Evolutionary conservation across 2,113 vertebrate species (phyloP).

Genomic region (Pleuronectes platessa): DNA sequence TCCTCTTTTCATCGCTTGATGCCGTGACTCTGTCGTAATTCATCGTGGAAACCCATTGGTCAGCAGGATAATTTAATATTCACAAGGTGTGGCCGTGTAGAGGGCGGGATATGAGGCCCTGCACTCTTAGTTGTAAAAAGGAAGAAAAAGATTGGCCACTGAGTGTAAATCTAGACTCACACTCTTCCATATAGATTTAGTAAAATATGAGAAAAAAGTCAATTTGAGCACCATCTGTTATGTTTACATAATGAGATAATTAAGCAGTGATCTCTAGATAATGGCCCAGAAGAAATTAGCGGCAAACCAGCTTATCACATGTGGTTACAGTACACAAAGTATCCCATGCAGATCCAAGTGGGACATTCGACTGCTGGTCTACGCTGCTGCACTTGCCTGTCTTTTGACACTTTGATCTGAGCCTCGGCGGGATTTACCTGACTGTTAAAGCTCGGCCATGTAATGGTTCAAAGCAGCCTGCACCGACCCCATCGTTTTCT

Average conservation of each 20-base stretch:
- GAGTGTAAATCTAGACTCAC: no score
- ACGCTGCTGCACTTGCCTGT: neutral
- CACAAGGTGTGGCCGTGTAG: no score
- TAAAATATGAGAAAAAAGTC: neutral
- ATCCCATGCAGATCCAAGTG: neutral
- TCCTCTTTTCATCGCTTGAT: no score
- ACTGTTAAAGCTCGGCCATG: conserved; percentile 12
- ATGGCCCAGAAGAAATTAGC: neutral
- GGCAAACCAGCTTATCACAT: neutral
- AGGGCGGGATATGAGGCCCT: no score
- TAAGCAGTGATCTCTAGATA: neutral
- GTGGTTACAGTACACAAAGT: neutral
- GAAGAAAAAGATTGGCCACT: no score
- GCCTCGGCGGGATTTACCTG: conserved; percentile 33
- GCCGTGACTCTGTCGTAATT: no score
- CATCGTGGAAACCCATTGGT: no score
- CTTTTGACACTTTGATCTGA: conserved; percentile 32
- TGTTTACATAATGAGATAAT: neutral
- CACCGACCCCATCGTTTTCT: conserved; percentile 22
- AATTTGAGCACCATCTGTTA: neutral
- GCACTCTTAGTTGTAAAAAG: no score
- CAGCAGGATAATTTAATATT: no score
- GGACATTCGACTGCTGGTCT: conserved; percentile 9
- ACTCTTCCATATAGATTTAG: no score
- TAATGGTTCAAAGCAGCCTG: conserved; percentile 31